Evolutionary conservation across 2,113 vertebrate genomes (phyloP).

Genomic region (Plecotus auritus): DNA sequence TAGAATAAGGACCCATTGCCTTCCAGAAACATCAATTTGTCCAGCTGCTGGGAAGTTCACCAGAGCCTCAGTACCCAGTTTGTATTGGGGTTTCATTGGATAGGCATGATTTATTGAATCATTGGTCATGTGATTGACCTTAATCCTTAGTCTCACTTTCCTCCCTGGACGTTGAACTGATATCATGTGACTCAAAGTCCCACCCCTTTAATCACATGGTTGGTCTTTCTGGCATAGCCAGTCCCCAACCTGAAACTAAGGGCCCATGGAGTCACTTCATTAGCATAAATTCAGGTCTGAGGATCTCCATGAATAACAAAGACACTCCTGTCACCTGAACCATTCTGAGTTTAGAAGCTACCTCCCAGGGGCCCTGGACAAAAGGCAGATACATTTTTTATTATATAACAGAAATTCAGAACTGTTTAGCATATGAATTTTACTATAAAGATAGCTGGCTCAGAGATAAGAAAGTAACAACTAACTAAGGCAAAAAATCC

Average conservation of each 20-base stretch:
- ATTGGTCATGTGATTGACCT: not conserved
- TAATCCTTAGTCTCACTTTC: not conserved
- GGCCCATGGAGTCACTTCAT: not conserved
- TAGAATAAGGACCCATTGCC: not conserved
- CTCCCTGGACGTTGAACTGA: not conserved
- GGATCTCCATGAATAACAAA: not conserved
- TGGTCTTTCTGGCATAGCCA: not conserved
- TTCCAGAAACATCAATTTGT: not conserved
- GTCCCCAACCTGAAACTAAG: not conserved
- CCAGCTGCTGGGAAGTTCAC: not conserved
- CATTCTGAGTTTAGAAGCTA: not conserved
- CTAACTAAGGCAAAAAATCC: not conserved
- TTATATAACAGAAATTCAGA: not conserved
- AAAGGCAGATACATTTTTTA: not conserved
- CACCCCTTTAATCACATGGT: not conserved
- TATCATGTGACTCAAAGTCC: not conserved
- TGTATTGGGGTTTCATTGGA: not conserved
- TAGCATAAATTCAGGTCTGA: not conserved
- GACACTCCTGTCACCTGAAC: not conserved
- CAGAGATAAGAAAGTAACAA: constrained; percentile 2
- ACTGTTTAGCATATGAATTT: not conserved
- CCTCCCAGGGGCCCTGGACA: not conserved
- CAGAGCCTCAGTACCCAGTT: not conserved
- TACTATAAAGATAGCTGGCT: not conserved
- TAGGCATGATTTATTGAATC: not conserved